Evolutionary conservation across 2,113 vertebrate species (phyloP).

Genomic region (Peromyscus californicus): DNA sequence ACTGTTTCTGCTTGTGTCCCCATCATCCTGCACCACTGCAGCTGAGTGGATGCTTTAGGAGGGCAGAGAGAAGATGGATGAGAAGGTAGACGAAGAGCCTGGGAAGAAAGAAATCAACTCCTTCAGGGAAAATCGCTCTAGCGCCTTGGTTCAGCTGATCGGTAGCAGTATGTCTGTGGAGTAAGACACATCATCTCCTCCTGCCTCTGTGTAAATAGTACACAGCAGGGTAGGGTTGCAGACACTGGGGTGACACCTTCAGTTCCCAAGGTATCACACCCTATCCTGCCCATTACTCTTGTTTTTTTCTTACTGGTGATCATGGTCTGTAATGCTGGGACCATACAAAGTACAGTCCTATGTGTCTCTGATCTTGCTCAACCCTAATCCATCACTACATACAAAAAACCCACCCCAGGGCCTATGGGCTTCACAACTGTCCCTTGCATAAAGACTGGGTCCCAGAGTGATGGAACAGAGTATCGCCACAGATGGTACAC

Average conservation of each 20-base stretch:
- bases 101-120: background rate
- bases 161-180: background rate
- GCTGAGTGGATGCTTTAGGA: background rate
- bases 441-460: background rate
- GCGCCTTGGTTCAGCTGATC: background rate
- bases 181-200: background rate
- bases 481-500: background rate
- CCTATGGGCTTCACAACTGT: background rate
- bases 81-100: background rate
- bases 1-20: background rate
- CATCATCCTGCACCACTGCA: background rate
- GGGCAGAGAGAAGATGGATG: background rate
- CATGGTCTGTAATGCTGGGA: background rate
- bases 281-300: background rate
- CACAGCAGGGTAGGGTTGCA: background rate
- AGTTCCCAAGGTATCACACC: background rate
- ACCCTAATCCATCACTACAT: background rate
- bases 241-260: background rate
- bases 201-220: background rate
- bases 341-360: background rate
- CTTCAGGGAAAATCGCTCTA: background rate
- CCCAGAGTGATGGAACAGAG: background rate
- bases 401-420: background rate
- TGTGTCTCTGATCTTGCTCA: background rate
- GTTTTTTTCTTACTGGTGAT: background rate